Evolutionary conservation across 2,888 invertebrate genomes (phyloP).

Genomic region (Cancer borealis): DNA sequence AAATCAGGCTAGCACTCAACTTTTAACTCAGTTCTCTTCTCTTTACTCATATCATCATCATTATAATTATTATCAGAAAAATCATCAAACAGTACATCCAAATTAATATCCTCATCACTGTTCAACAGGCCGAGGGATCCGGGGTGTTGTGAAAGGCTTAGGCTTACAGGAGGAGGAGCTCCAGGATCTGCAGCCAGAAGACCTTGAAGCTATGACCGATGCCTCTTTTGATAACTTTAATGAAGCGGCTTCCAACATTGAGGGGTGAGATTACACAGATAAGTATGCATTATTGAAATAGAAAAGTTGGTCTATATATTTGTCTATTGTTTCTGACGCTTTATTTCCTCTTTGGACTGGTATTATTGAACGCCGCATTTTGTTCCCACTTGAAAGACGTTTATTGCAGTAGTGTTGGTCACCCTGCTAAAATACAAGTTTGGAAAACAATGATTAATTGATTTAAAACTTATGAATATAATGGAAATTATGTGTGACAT

Average conservation of each 20-base stretch:
- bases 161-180: not conserved
- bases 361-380: too few species aligned
- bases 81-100: not conserved
- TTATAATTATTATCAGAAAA: not conserved
- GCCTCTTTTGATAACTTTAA: not conserved
- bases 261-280: not conserved
- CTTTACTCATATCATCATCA: not conserved
- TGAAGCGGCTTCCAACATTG: not conserved
- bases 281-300: not conserved
- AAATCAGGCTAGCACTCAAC: not conserved
- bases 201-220: not conserved
- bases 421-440: too few species aligned
- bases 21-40: not conserved
- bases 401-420: too few species aligned
- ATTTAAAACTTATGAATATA: too few species aligned
- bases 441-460: too few species aligned
- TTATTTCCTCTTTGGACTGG: too few species aligned
- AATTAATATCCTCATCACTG: not conserved
- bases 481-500: too few species aligned
- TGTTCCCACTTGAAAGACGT: too few species aligned
- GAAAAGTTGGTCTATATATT: not conserved
- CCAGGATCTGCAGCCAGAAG: not conserved
- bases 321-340: not conserved
- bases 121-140: slow-evolving; percentile 29
- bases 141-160: not conserved